A percentile compares a stretch with the other conserved stretches of the same genome.
Evolutionary conservation across 2,113 vertebrate genomes (phyloP).

Genomic region (Acanthisitta chloris): DNA sequence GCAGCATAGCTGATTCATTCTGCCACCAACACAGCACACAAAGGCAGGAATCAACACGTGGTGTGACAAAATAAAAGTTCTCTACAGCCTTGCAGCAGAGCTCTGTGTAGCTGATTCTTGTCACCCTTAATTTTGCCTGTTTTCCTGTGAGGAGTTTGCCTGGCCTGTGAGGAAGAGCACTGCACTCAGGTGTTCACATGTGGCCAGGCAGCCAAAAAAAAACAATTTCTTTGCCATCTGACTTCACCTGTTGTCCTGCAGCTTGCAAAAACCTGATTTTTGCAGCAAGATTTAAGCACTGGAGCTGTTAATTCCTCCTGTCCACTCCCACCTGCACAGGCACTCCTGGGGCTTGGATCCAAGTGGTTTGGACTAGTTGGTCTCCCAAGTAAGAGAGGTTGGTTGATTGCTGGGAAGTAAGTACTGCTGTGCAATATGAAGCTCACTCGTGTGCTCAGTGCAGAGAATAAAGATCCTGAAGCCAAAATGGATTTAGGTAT

Average conservation of each 20-base stretch:
- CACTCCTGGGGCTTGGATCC: background rate
- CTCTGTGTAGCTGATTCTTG: background rate
- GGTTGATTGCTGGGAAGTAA: background rate
- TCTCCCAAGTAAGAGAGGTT: background rate
- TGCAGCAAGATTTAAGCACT: background rate
- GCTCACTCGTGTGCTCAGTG: background rate
- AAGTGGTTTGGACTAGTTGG: background rate
- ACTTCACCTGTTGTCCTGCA: background rate
- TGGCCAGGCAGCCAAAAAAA: background rate
- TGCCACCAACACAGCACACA: background rate
- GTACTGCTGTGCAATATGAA: background rate
- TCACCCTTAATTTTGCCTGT: background rate
- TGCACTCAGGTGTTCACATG: background rate
- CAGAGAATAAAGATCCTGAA: background rate
- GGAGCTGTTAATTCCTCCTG: background rate
- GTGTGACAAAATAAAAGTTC: background rate
- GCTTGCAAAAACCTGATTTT: background rate
- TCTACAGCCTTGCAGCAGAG: background rate
- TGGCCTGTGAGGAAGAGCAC: background rate
- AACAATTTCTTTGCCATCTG: background rate
- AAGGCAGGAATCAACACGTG: background rate
- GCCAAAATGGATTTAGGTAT: background rate
- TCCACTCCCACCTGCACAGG: background rate
- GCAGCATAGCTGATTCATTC: background rate
- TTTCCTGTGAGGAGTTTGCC: background rate